A percentile compares a stretch with the other conserved stretches of the same genome.
Evolutionary conservation across 2,888 invertebrate genomes (phyloP).

Genomic region (Acleris literana): DNA sequence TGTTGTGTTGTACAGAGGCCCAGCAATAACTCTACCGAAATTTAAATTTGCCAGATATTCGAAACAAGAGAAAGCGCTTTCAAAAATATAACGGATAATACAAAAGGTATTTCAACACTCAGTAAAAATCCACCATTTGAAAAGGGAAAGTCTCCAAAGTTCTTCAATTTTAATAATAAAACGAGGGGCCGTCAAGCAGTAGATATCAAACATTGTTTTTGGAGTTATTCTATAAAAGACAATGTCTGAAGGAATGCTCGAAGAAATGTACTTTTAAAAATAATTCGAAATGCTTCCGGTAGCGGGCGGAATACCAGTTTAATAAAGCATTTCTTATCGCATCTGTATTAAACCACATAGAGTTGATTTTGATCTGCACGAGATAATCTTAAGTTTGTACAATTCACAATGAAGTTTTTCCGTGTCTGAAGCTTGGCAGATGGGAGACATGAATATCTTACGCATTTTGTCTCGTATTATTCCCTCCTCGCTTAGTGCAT

Average conservation of each 20-base stretch:
- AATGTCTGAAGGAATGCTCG: constrained; percentile 32
- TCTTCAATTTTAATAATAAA: constrained; percentile 37
- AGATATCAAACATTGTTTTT: constrained; percentile 34
- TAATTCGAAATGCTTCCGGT: constrained; percentile 19
- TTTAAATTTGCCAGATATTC: too few species aligned
- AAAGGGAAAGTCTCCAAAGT: constrained; percentile 23
- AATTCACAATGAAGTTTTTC: constrained; percentile 42
- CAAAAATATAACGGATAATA: constrained; percentile 15
- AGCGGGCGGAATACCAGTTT: background rate
- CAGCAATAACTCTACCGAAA: too few species aligned
- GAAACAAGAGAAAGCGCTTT: constrained; percentile 12
- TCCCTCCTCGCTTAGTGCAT: constrained; percentile 33
- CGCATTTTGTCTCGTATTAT: constrained; percentile 43
- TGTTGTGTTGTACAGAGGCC: too few species aligned
- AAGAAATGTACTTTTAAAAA: constrained; percentile 34
- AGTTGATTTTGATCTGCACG: constrained; percentile 3
- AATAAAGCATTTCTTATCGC: background rate
- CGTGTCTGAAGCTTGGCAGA: constrained; percentile 43
- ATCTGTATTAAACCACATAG: background rate
- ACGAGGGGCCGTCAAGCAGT: constrained; percentile 29
- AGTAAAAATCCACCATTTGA: constrained; percentile 8
- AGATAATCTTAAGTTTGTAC: background rate
- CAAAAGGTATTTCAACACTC: constrained; percentile 24
- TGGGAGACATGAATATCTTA: constrained; percentile 49
- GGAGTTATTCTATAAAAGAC: constrained; percentile 36